These are phyloP conservation scores for Pitangus sulphuratus DNA, from an alignment of 2,797 vertebrate genomes.

Conservation along the genomic window DNA sequence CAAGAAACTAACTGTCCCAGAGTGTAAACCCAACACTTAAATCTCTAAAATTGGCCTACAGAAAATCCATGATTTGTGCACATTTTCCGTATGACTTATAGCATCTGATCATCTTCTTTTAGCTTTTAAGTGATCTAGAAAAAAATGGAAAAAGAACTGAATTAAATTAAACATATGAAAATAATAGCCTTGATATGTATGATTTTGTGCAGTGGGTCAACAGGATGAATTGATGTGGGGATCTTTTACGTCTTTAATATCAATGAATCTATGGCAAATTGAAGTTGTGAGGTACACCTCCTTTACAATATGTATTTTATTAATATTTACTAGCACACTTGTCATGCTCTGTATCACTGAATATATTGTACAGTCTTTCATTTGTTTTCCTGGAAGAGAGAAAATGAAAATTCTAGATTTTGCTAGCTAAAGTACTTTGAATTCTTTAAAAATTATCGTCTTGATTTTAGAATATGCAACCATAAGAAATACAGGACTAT, in stretches of 20 bases:
- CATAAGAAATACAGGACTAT: background rate
- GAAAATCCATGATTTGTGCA: background rate
- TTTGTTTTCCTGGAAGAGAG: background rate
- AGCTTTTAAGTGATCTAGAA: background rate
- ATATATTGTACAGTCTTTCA: background rate
- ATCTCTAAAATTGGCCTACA: background rate
- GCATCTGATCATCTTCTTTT: background rate
- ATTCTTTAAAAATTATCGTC: background rate
- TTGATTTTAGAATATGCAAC: background rate
- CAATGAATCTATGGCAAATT: background rate
- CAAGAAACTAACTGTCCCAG: background rate
- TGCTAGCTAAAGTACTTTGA: background rate
- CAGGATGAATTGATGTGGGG: background rate
- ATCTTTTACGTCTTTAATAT: background rate
- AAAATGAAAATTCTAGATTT: background rate
- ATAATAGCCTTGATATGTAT: background rate
- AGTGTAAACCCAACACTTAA: background rate
- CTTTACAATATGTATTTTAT: background rate
- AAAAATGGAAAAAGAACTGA: background rate
- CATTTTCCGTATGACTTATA: background rate
- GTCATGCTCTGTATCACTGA: background rate
- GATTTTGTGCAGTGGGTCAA: background rate
- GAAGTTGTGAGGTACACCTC: background rate
- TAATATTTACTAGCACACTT: slow-evolving; percentile 2
- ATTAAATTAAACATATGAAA: background rate